Percentiles rank a stretch among this genome's conserved stretches.
These are phyloP conservation scores for Taxidea taxus DNA, from an alignment of 2,113 vertebrate species.

Conservation along the genomic window DNA sequence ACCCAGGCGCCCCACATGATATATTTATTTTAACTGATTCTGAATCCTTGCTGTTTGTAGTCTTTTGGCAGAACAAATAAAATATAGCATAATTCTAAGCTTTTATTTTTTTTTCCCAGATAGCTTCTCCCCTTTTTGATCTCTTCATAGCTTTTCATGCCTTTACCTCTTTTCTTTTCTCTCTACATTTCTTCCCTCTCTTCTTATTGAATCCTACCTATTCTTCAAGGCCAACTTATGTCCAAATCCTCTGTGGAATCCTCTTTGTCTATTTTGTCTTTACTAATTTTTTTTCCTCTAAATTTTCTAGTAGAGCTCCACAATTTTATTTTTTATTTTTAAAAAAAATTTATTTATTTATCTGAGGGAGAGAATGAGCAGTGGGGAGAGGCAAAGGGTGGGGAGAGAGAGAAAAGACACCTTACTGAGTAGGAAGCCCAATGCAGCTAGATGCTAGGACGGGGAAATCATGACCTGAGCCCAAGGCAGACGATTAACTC, in stretches of 20 bases:
- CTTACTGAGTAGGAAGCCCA: no score
- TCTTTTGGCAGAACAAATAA: neutral
- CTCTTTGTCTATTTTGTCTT: neutral
- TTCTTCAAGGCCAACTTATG: neutral
- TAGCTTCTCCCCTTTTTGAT: neutral
- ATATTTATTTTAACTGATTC: neutral
- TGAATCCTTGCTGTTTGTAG: neutral
- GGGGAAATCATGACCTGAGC: no score
- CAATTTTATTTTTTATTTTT: neutral
- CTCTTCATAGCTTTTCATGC: neutral
- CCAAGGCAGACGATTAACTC: no score
- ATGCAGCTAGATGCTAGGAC: no score
- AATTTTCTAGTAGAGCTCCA: neutral
- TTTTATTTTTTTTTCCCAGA: neutral
- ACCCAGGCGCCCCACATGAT: no score
- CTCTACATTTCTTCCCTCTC: neutral
- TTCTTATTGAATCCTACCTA: neutral
- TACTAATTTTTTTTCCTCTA: neutral
- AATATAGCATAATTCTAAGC: neutral
- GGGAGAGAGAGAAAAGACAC: no score
- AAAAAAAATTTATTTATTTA: no score
- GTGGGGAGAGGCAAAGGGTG: no score
- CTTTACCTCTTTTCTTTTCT: neutral
- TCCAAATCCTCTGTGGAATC: neutral
- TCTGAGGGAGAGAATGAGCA: no score